A percentile compares a stretch with the other conserved stretches of the same genome.
These are phyloP conservation scores for Lochmaea crataegi DNA, from an alignment of 2,888 invertebrate genomes.

Conservation along the genomic window DNA sequence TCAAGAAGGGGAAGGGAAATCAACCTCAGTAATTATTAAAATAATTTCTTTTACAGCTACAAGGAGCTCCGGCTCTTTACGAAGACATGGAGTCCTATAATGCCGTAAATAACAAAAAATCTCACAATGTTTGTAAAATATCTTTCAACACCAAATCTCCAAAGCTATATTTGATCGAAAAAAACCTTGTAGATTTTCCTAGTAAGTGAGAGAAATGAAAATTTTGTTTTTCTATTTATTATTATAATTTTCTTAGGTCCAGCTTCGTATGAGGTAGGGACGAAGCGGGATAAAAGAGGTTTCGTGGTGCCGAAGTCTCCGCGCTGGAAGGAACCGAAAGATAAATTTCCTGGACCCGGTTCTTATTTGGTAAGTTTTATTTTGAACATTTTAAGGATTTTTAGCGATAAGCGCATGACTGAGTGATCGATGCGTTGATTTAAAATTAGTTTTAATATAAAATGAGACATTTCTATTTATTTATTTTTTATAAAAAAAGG, in stretches of 20 bases:
- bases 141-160: slow-evolving; percentile 48
- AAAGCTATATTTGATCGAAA: slow-evolving; percentile 35
- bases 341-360: slow-evolving; percentile 52
- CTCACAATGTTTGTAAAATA: slow-evolving; percentile 52
- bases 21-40: not conserved
- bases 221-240: not conserved
- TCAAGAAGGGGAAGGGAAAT: no score
- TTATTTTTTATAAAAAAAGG: no score
- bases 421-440: no score
- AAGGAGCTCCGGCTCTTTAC: slow-evolving; percentile 38
- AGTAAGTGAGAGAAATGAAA: slow-evolving; percentile 18
- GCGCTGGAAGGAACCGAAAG: slow-evolving; percentile 39
- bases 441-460: no score
- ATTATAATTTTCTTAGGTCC: not conserved
- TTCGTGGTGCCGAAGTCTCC: slow-evolving; percentile 33
- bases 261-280: not conserved
- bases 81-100: slow-evolving; percentile 26
- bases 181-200: slow-evolving; percentile 5
- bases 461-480: no score
- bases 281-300: slow-evolving; percentile 11
- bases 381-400: no score
- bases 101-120: slow-evolving; percentile 46
- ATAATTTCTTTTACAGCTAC: slow-evolving; percentile 26
- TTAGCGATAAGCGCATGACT: no score
- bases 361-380: slow-evolving; percentile 52